phyloP scores from a whole-genome alignment of 1,140 invertebrate species.

The Cydia strobilella region DNA sequence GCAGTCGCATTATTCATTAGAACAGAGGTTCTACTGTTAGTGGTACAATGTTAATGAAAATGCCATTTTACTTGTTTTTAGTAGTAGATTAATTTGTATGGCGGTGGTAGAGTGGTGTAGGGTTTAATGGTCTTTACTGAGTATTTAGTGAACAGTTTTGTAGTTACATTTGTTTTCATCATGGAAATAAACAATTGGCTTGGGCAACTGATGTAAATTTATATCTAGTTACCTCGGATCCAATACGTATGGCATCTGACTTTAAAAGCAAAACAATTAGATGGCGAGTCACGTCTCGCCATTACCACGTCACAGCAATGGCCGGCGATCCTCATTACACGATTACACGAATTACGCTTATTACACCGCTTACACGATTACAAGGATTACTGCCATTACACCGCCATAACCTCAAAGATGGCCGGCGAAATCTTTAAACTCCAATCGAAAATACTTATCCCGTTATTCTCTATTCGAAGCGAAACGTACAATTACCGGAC shows the following conservation, averaged over 20 bases:
- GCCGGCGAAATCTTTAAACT: conserved; percentile 26
- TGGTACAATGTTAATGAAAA: no score
- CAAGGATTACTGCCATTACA: conserved; percentile 28
- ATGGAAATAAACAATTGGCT: no score
- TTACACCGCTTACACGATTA: conserved; percentile 30
- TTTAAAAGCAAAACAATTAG: conserved; percentile 29
- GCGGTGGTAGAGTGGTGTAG: no score
- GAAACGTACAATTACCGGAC: conserved; percentile 41
- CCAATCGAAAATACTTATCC: conserved; percentile 27
- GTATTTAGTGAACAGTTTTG: no score
- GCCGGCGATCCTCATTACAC: conserved; percentile 29
- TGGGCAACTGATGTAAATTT: no score
- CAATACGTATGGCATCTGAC: background rate
- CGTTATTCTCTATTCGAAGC: conserved; percentile 36
- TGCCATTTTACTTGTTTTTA: no score
- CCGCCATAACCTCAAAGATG: conserved; percentile 32
- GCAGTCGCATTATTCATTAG: no score
- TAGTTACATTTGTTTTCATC: no score
- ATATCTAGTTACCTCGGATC: background rate
- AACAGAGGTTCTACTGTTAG: no score
- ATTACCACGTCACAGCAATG: conserved; percentile 29
- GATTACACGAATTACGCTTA: conserved; percentile 30
- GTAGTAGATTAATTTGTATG: no score
- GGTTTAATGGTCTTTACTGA: no score
- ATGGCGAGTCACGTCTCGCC: conserved; percentile 20